phyloP scores from a whole-genome alignment of 2,113 vertebrate genomes.

The Phrynocephalus versicolor region DNA sequence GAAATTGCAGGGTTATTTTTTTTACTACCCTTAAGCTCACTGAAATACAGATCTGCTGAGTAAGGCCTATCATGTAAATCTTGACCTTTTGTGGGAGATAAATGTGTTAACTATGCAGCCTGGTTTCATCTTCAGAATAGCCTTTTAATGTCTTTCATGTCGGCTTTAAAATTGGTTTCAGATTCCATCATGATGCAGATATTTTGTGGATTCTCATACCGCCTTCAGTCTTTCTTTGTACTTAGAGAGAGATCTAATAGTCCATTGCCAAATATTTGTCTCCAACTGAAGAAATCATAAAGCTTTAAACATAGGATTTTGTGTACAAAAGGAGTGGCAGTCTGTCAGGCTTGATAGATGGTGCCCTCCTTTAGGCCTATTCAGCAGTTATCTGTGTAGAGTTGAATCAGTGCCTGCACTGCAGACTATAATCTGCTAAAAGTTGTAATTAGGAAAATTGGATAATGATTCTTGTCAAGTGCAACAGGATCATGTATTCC shows the following conservation, averaged over 20 bases:
- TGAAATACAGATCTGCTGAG: slow-evolving; percentile 42
- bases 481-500: slow-evolving; percentile 73
- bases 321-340: slow-evolving; percentile 60
- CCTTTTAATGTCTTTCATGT: slow-evolving; percentile 40
- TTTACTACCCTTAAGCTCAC: slow-evolving; percentile 29
- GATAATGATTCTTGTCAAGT: slow-evolving; percentile 79
- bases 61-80: slow-evolving; percentile 41
- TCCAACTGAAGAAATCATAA: slow-evolving; percentile 6
- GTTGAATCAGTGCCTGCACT: slow-evolving; percentile 69
- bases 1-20: not conserved
- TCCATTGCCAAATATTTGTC: slow-evolving; percentile 56
- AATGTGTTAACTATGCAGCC: slow-evolving; percentile 51
- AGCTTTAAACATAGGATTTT: slow-evolving; percentile 68
- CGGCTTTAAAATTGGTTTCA: slow-evolving; percentile 50
- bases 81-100: slow-evolving; percentile 53
- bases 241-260: slow-evolving; percentile 61
- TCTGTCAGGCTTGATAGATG: slow-evolving; percentile 74
- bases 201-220: slow-evolving; percentile 38
- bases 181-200: slow-evolving; percentile 7
- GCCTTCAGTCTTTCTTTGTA: slow-evolving; percentile 37
- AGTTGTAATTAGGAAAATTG: slow-evolving; percentile 88
- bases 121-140: slow-evolving; percentile 39
- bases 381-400: slow-evolving; percentile 77
- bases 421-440: slow-evolving; percentile 78
- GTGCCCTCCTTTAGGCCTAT: slow-evolving; percentile 70